Conservation (phyloP, 2,888 invertebrate genomes). For the Eupithecia tripunctaria region DNA sequence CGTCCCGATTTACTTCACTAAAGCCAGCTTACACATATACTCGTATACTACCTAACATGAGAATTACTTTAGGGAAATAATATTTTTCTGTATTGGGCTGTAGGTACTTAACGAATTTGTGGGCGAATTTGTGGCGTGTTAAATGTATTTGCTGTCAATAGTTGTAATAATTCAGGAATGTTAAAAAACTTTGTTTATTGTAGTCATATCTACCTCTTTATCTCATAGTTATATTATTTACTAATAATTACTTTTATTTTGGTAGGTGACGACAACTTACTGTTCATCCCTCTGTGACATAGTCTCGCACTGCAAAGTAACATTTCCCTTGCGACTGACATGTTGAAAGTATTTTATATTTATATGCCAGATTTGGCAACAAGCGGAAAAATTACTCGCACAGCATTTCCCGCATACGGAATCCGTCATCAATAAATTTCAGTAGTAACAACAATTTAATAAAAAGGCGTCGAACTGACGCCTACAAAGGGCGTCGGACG, state of each 20-base stretch:
- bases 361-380: background rate
- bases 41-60: conserved; percentile 66
- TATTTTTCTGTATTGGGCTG: conserved; percentile 54
- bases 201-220: background rate
- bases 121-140: background rate
- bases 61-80: conserved; percentile 65
- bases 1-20: conserved; percentile 71
- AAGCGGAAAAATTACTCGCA: conserved; percentile 7
- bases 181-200: background rate
- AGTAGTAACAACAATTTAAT: conserved; percentile 68
- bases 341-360: background rate
- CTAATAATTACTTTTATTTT: background rate
- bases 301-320: background rate
- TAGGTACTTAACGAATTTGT: conserved; percentile 36
- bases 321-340: background rate
- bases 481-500: conserved; percentile 71
- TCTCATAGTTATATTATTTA: background rate
- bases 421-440: conserved; percentile 42
- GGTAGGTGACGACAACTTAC: too few relatives aligned
- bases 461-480: conserved; percentile 71
- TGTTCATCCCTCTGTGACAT: background rate
- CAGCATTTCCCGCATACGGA: conserved; percentile 21
- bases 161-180: background rate
- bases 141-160: background rate
- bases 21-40: conserved; percentile 69